These are phyloP conservation scores for Phrynocephalus guinanensis DNA, from an alignment of 2,797 vertebrate species.

Conservation along the genomic window DNA sequence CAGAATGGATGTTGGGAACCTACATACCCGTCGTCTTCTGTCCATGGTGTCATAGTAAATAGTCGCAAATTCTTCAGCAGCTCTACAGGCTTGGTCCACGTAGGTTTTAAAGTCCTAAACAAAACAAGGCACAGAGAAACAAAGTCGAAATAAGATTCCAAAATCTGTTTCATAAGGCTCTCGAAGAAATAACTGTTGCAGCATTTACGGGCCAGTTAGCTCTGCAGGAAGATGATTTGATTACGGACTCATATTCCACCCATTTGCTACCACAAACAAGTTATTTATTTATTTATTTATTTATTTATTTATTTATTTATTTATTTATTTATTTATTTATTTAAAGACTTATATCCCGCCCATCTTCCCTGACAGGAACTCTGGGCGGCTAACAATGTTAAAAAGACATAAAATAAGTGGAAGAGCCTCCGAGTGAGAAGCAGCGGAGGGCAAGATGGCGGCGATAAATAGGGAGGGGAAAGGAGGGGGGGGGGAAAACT, in stretches of 20 bases:
- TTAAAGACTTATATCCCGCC: too few species aligned
- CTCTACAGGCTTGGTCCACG: slow-evolving; percentile 93
- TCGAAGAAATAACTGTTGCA: background rate
- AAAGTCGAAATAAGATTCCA: background rate
- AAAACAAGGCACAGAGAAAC: background rate
- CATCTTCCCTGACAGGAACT: too few species aligned
- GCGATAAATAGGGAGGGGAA: too few species aligned
- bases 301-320: too few species aligned
- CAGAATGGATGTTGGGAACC: background rate
- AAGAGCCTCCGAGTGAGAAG: too few species aligned
- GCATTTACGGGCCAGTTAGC: background rate
- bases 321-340: too few species aligned
- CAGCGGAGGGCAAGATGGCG: too few species aligned
- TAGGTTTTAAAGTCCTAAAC: slow-evolving; percentile 90
- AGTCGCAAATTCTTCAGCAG: slow-evolving; percentile 95
- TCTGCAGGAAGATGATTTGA: too few species aligned
- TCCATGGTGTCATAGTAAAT: slow-evolving; percentile 99
- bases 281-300: too few species aligned
- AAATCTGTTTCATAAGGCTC: background rate
- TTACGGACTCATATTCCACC: background rate
- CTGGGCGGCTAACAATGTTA: too few species aligned
- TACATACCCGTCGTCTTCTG: slow-evolving; percentile 91
- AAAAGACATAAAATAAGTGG: too few species aligned
- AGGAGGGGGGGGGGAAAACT: too few species aligned
- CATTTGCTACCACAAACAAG: background rate